These are phyloP conservation scores for Alethe diademata DNA, from an alignment of 2,113 vertebrate genomes.

Conservation along the genomic window DNA sequence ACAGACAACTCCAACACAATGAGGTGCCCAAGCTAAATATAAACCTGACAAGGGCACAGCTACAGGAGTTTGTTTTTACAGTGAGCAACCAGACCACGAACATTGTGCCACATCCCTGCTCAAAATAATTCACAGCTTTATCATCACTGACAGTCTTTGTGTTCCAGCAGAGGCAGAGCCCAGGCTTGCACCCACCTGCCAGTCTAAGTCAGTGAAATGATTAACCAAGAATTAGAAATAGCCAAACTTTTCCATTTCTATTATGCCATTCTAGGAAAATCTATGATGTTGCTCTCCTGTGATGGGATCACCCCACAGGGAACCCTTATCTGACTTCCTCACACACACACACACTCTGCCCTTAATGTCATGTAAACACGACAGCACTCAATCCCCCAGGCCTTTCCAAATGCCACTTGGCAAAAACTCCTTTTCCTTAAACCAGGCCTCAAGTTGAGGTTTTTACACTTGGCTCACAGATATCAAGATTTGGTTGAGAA, in stretches of 20 bases:
- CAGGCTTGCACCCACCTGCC: background rate
- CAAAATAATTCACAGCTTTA: slow-evolving; percentile 24
- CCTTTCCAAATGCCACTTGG: background rate
- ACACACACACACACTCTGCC: background rate
- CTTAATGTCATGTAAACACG: background rate
- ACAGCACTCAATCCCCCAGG: background rate
- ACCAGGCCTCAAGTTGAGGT: background rate
- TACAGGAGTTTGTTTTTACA: slow-evolving; percentile 40
- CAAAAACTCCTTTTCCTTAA: background rate
- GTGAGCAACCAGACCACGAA: background rate
- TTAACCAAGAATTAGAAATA: background rate
- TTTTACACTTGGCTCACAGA: background rate
- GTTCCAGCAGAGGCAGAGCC: background rate
- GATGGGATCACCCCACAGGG: background rate
- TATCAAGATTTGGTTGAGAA: background rate
- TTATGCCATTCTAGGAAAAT: slow-evolving; percentile 2
- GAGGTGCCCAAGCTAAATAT: slow-evolving; percentile 25
- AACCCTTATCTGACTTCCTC: background rate
- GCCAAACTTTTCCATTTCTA: background rate
- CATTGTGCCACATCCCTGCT: background rate
- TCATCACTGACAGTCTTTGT: slow-evolving; percentile 20
- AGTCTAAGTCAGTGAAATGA: background rate
- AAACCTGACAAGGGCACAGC: background rate
- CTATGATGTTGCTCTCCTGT: background rate
- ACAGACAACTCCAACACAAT: slow-evolving; percentile 26